These are phyloP conservation scores for Protodeltote pygarga DNA, from an alignment of 2,888 invertebrate genomes.

Conservation along the genomic window DNA sequence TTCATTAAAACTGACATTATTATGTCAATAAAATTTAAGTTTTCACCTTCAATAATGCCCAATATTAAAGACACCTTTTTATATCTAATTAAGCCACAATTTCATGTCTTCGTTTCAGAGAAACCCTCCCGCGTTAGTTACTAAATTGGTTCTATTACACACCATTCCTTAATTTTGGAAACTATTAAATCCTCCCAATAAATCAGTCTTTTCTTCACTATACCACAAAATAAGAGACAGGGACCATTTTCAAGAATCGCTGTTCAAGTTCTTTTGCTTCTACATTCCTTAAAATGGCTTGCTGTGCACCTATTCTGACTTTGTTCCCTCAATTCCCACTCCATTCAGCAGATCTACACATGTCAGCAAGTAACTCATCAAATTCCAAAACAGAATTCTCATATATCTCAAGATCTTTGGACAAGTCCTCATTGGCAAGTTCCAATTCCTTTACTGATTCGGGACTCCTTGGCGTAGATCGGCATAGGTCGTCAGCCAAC, in stretches of 20 bases:
- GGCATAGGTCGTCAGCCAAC: conserved; percentile 61
- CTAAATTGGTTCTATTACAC: no score
- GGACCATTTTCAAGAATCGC: neutral
- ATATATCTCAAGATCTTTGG: conserved; percentile 90
- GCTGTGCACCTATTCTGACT: conserved; percentile 1
- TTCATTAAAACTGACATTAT: neutral
- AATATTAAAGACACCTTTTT: no score
- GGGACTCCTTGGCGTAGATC: conserved; percentile 50
- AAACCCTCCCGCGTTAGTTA: no score
- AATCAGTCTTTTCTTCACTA: conserved; percentile 55
- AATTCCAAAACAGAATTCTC: conserved; percentile 92
- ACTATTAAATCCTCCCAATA: conserved; percentile 41
- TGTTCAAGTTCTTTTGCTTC: no score
- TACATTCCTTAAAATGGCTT: neutral
- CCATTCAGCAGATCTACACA: conserved; percentile 89
- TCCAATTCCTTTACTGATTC: conserved; percentile 63
- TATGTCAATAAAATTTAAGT: no score
- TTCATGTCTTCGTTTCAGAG: no score
- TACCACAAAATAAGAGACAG: conserved; percentile 12
- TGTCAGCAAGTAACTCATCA: conserved; percentile 91
- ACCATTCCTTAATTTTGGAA: conserved; percentile 10
- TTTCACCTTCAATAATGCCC: no score
- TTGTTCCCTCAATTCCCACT: conserved; percentile 74
- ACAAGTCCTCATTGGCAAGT: conserved; percentile 85
- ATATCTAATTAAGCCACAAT: no score